Evolutionary conservation across 2,888 invertebrate genomes (phyloP).

Genomic region (Euspilapteryx auroguttella): DNA sequence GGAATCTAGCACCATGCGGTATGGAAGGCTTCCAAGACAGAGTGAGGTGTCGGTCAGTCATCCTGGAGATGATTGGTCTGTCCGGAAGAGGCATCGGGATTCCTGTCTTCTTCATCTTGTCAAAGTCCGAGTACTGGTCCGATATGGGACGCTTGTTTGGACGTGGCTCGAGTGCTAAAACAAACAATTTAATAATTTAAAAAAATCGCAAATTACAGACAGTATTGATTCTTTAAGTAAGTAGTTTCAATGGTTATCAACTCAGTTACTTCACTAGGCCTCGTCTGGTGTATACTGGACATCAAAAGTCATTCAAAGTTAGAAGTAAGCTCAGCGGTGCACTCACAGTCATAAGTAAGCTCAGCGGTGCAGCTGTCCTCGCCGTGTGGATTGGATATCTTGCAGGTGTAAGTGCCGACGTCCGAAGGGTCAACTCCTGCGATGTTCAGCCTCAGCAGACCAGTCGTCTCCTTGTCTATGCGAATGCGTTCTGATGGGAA

Average conservation of each 20-base stretch:
- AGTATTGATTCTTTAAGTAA: no score
- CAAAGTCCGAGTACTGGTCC: constrained; percentile 83
- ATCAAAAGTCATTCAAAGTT: no score
- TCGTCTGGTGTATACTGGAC: no score
- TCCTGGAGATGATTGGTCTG: constrained; percentile 88
- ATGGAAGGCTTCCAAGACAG: constrained; percentile 94
- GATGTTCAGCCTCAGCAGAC: constrained; percentile 80
- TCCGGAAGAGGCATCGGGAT: constrained; percentile 87
- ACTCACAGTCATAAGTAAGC: constrained; percentile 79
- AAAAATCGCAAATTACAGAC: no score
- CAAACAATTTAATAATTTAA: no score
- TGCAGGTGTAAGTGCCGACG: constrained; percentile 81
- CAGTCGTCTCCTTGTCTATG: constrained; percentile 81
- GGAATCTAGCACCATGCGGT: constrained; percentile 81
- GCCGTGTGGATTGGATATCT: constrained; percentile 83
- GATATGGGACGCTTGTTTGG: constrained; percentile 66
- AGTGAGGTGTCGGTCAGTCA: constrained; percentile 86
- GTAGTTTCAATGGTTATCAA: no score
- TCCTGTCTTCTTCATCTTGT: constrained; percentile 80
- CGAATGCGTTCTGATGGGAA: constrained; percentile 81
- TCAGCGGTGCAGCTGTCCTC: constrained; percentile 79
- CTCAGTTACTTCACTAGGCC: no score
- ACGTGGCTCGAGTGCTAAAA: constrained; percentile 66
- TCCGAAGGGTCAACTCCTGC: constrained; percentile 77
- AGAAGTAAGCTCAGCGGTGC: no score